Percentiles rank a stretch among this genome's conserved stretches.
Evolutionary conservation across 2,888 invertebrate genomes (phyloP).

Genomic region (Margaritifera margaritifera): DNA sequence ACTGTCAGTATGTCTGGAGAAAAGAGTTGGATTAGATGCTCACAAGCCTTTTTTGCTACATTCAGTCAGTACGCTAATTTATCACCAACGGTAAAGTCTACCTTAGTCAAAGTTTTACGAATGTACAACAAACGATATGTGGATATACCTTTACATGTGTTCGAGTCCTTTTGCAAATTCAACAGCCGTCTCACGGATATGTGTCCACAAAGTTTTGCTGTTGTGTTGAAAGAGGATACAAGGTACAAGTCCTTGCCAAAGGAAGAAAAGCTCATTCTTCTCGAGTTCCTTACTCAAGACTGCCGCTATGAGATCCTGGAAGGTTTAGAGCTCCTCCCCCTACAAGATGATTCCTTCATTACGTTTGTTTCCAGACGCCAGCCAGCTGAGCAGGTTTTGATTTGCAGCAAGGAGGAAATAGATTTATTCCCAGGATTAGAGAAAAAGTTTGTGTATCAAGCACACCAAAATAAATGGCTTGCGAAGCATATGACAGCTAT

Average conservation of each 20-base stretch:
- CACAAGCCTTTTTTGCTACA: too few species aligned
- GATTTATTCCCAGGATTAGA: slow-evolving; percentile 17
- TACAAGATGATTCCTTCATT: slow-evolving; percentile 9
- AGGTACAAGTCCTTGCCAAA: not conserved
- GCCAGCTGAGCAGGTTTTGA: not conserved
- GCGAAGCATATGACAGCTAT: not conserved
- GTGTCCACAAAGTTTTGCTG: not conserved
- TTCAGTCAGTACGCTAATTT: too few species aligned
- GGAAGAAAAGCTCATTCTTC: slow-evolving; percentile 7
- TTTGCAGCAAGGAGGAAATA: slow-evolving; percentile 3
- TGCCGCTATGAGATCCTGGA: not conserved
- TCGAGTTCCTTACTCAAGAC: slow-evolving; percentile 9
- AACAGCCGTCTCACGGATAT: not conserved
- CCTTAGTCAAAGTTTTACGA: too few species aligned
- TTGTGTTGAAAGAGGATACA: not conserved
- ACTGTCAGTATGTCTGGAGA: slow-evolving; percentile 12
- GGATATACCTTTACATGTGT: too few species aligned
- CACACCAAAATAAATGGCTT: not conserved
- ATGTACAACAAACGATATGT: too few species aligned
- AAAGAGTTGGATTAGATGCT: slow-evolving; percentile 1
- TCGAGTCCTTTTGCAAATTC: not conserved
- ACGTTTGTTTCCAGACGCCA: slow-evolving; percentile 2
- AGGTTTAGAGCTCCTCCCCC: slow-evolving; percentile 15
- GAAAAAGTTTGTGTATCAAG: slow-evolving; percentile 2
- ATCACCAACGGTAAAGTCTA: too few species aligned